Evolutionary conservation across 2,888 invertebrate genomes (phyloP).

Genomic region (Oscheius myriophilus): DNA sequence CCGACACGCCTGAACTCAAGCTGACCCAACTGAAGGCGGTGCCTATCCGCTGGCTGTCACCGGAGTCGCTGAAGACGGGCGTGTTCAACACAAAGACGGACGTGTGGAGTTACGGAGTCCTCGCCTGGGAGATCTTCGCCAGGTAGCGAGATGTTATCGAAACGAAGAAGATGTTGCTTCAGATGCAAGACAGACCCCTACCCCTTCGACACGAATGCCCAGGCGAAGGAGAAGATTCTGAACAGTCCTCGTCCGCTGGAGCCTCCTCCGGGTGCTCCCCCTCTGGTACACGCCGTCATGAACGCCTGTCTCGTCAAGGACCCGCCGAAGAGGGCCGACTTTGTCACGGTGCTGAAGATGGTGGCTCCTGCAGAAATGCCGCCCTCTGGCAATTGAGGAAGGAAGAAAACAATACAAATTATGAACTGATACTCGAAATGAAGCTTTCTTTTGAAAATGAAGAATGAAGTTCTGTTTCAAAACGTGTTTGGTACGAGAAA

Average conservation of each 20-base stretch:
- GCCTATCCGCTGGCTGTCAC: conserved; percentile 56
- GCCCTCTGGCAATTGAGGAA: background rate
- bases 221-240: conserved; percentile 32
- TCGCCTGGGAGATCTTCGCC: conserved; percentile 50
- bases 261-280: conserved; percentile 30
- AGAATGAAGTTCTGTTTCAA: too few relatives aligned
- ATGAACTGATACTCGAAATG: too few relatives aligned
- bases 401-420: too few relatives aligned
- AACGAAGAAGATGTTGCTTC: conserved; percentile 28
- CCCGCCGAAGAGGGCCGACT: conserved; percentile 3
- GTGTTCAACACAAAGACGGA: conserved; percentile 55
- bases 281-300: conserved; percentile 28
- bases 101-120: conserved; percentile 50
- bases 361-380: conserved; percentile 5
- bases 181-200: conserved; percentile 42
- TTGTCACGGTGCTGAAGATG: background rate
- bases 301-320: conserved; percentile 33
- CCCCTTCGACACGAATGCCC: conserved; percentile 38
- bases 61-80: conserved; percentile 46
- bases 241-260: background rate
- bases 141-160: too few relatives aligned
- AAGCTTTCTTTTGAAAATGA: too few relatives aligned
- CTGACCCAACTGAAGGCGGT: conserved; percentile 48
- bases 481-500: too few relatives aligned
- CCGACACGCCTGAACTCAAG: conserved; percentile 41